Conservation (phyloP, 2,888 invertebrate genomes). For the Drosophila pseudotakahashii region DNA sequence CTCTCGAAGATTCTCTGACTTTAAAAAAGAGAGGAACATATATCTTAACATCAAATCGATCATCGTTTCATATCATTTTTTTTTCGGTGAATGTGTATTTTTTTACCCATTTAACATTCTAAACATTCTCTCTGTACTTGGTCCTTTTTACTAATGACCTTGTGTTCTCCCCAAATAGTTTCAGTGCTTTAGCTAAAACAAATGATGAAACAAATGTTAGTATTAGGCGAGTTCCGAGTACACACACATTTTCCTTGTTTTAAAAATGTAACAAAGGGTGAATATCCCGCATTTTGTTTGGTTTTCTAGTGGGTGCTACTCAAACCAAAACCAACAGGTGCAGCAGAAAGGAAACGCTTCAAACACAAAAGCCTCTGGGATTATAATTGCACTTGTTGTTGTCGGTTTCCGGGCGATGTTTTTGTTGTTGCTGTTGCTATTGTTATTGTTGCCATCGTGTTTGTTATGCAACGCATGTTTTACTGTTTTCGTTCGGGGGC, state of each 20-base stretch:
- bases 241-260: neutral
- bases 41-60: too few species aligned
- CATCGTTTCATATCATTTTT: too few species aligned
- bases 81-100: too few species aligned
- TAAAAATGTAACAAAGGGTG: conserved; percentile 28
- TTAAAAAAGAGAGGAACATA: too few species aligned
- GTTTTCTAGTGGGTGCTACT: conserved; percentile 35
- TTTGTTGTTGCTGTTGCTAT: neutral
- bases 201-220: neutral
- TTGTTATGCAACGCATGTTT: conserved; percentile 43
- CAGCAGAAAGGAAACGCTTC: conserved; percentile 13
- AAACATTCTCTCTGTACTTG: neutral
- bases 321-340: conserved; percentile 31
- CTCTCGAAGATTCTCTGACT: too few species aligned
- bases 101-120: neutral
- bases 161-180: neutral
- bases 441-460: conserved; percentile 8
- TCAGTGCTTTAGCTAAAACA: neutral
- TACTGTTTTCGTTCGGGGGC: conserved; percentile 16
- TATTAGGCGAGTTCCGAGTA: neutral
- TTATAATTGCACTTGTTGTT: conserved; percentile 43
- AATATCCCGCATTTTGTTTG: conserved; percentile 21
- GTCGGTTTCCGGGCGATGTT: conserved; percentile 20
- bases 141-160: too few species aligned
- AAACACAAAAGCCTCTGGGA: conserved; percentile 35